Evolutionary conservation across 2,113 vertebrate species (phyloP).

Genomic region (Odontesthes bonariensis): DNA sequence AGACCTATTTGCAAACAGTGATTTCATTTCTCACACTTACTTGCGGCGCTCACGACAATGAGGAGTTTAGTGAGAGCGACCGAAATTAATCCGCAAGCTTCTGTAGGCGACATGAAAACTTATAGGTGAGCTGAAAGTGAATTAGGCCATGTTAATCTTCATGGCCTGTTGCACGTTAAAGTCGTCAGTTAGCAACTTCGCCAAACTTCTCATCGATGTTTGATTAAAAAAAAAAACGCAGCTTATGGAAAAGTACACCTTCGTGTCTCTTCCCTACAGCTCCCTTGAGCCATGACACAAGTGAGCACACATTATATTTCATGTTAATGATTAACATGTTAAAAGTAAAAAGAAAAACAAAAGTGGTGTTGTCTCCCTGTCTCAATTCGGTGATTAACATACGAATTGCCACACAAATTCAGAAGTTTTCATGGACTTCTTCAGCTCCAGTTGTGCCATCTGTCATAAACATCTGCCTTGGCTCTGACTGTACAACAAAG

Average conservation of each 20-base stretch:
- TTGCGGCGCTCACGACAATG: neutral
- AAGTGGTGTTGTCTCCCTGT: neutral
- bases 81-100: neutral
- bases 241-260: neutral
- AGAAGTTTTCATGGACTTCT: neutral
- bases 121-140: slow-evolving; percentile 39
- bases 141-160: slow-evolving; percentile 60
- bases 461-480: slow-evolving; percentile 24
- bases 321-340: slow-evolving; percentile 4
- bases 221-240: slow-evolving; percentile 4
- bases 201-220: slow-evolving; percentile 3
- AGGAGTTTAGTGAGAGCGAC: neutral
- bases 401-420: no score
- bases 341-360: neutral
- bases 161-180: slow-evolving; percentile 55
- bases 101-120: slow-evolving; percentile 23
- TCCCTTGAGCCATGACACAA: neutral
- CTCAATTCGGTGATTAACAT: neutral
- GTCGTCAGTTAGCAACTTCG: neutral
- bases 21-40: neutral
- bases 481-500: slow-evolving; percentile 3
- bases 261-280: neutral
- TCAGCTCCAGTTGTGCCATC: slow-evolving; percentile 32
- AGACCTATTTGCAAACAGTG: neutral
- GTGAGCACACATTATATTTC: neutral